phyloP scores from a whole-genome alignment of 2,888 invertebrate species.

The Idaea aversata region DNA sequence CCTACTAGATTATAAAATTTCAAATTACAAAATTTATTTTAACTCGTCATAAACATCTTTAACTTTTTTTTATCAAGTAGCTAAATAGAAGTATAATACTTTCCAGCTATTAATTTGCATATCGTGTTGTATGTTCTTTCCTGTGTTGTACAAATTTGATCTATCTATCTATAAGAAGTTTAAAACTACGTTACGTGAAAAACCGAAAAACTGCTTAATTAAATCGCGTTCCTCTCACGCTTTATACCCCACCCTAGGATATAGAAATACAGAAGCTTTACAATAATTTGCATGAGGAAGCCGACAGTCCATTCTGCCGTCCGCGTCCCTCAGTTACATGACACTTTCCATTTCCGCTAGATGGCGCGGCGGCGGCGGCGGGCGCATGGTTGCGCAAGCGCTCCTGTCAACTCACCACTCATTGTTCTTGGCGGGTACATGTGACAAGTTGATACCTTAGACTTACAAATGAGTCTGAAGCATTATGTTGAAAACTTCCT shows the following conservation, averaged over 20 bases:
- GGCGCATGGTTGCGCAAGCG: constrained; percentile 43
- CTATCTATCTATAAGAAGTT: no score
- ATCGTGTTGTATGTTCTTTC: no score
- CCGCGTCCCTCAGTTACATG: constrained; percentile 57
- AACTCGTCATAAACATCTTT: no score
- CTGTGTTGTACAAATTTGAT: no score
- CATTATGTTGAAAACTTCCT: no score
- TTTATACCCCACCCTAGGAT: neutral
- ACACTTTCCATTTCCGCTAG: constrained; percentile 70
- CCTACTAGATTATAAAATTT: no score
- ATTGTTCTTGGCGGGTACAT: neutral
- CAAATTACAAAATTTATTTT: no score
- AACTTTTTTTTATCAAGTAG: no score
- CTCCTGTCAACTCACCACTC: constrained; percentile 13
- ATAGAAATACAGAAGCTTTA: constrained; percentile 29
- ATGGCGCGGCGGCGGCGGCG: constrained; percentile 42
- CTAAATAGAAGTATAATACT: no score
- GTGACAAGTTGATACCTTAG: neutral
- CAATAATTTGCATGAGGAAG: constrained; percentile 59
- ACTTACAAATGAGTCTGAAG: neutral
- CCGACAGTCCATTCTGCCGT: constrained; percentile 47
- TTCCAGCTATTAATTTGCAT: no score
- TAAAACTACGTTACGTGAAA: no score
- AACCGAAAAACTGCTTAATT: neutral
- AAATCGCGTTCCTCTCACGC: neutral